Base-by-base conservation (phyloP, 2,113 vertebrate species). In the Pygoscelis antarcticus region DNA sequence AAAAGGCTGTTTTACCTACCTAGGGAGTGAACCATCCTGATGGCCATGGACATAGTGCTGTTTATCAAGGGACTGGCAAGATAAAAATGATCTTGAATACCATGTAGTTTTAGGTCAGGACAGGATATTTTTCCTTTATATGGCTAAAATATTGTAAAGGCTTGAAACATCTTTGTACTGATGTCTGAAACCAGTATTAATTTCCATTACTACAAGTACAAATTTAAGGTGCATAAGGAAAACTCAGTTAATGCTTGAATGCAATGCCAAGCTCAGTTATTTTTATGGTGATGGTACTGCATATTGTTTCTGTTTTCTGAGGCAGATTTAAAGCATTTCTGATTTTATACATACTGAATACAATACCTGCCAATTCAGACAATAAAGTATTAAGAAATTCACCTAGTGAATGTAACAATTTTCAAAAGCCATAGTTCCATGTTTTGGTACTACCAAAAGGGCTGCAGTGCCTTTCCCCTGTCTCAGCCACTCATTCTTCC, bases 211-310 rank as follows among this genome's bases (percentile, higher is more conserved):
- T 49, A 16, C 51, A 72, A 64, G 75, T 46, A 70, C 44, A 76
- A 80, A 68, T 44, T 49, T 40, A 71, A 91, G 54, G 90, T 93
- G 27, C 22, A 5, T 58, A 55, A 94, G 55, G 44, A 90, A 93
- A 79, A 89, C 68, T 83, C n/a, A 16, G 17, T 55, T 51, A 82
- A 69, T 88, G 22, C 80, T 92, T 96, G 83, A 94, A 93, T 70
- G n/a, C 54, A 36, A 69, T 89, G 68, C 64, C 86, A 71, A 69
- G 47, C 61, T 95, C 64, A 40, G 77, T 93, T 96, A 71, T 96
- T 97, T 97, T 95, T 90, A 79, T 85, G 68, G 94, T 93, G 92
- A 66, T 83, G 69, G 13, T 40, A 68, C 60, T 93, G 89, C 91
- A 69, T 96, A 89, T 89, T 89, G 69, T 44, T 57, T 95, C 68